Evolutionary conservation across 2,888 invertebrate species (phyloP), one percentile per base, ranked within the genome.

Genomic region (Catocala nupta): DNA sequence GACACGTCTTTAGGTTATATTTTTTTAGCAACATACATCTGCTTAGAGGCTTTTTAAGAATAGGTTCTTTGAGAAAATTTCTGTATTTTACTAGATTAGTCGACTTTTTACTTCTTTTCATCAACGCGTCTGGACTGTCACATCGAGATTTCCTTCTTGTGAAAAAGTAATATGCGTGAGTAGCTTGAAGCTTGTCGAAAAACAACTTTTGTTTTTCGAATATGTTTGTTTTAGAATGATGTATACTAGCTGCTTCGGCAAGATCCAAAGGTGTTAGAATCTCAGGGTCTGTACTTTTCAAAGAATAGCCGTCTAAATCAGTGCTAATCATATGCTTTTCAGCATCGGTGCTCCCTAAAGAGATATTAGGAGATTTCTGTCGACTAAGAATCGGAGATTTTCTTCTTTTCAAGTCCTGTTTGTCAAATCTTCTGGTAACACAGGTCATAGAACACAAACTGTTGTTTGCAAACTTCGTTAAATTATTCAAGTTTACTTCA

Each of bases 21-120:
- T 12, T 51, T 12, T 12, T 81, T 16, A 91, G 75, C 5, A 92
- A 68, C 83, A 90, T 84, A 45, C 83, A 87, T 68, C 82, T 88
- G 54, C 85, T 87, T 0, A 86, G 59, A 0, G 88, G 89, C 45
- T 68, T 80, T 61, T 75, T 83, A 9, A 93, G 75, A 4, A 82
- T 76, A 0, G 93, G 92, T 76, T 93, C 93, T 0, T 73, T 66
- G 1, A 64, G 56, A 1, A 81, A 25, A 72, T 93, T 93, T 70
- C 78, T 87, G 58, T 92, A 93, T 72, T 89, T 92, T 0, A 90
- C 84, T 44, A 93, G 65, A 70, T 93, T 92, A 0, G 92, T 93
- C 0, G 87, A 92, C 61, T 93, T 93, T 36, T 75, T 89, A 62
- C 92, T 92, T 54, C 75, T 85, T 51, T 73, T 88, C 84, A 93